Evolutionary conservation across 2,113 vertebrate genomes (phyloP).

Genomic region (Trichomycterus rosablanca): DNA sequence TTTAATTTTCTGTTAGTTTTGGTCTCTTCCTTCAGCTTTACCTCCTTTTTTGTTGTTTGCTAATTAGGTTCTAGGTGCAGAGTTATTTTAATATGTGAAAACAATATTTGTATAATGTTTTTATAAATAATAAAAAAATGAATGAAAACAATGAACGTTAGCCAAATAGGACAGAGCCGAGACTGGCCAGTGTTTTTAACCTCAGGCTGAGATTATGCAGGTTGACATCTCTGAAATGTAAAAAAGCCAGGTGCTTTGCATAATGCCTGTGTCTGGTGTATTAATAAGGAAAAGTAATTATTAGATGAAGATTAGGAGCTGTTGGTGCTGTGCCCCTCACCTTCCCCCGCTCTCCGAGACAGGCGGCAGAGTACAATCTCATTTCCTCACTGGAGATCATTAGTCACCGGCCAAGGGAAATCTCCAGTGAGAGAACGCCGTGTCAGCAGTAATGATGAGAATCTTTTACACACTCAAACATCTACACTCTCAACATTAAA

Average conservation of each 20-base stretch:
- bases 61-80: too few species aligned
- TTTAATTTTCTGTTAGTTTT: too few species aligned
- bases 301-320: constrained; percentile 10
- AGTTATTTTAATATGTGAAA: too few species aligned
- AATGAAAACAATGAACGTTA: not conserved
- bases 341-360: not conserved
- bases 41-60: too few species aligned
- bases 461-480: constrained; percentile 11
- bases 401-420: constrained; percentile 25
- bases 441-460: constrained; percentile 26
- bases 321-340: not conserved
- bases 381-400: constrained; percentile 32
- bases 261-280: constrained; percentile 18
- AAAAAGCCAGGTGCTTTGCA: too few species aligned
- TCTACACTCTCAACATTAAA: not conserved
- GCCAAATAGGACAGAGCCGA: not conserved
- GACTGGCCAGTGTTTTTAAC: constrained; percentile 6
- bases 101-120: too few species aligned
- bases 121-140: not conserved
- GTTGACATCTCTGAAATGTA: constrained; percentile 8
- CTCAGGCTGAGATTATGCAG: constrained; percentile 4
- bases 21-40: too few species aligned
- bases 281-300: constrained; percentile 34
- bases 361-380: constrained; percentile 21
- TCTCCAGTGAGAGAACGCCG: constrained; percentile 15